These are phyloP conservation scores for Pachyrhynchus sulphureomaculatus DNA, from an alignment of 1,140 invertebrate species.

Conservation along the genomic window DNA sequence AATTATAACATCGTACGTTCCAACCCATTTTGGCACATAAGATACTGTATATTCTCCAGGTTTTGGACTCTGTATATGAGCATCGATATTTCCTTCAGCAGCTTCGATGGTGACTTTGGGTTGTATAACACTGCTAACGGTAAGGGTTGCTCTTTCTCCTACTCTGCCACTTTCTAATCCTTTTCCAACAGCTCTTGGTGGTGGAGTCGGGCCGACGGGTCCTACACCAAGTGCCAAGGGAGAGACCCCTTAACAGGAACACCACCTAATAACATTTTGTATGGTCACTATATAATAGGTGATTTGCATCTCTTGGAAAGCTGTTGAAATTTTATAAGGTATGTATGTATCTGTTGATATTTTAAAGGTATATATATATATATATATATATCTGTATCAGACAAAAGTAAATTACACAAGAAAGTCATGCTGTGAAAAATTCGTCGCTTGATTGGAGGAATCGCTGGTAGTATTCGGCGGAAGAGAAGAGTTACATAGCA, in stretches of 20 bases:
- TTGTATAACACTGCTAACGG: conserved; percentile 62
- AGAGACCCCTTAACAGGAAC: conserved; percentile 61
- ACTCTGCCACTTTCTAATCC: conserved; percentile 69
- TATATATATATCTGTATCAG: too few relatives aligned
- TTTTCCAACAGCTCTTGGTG: conserved; percentile 59
- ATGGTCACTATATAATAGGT: too few relatives aligned
- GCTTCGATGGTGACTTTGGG: conserved; percentile 52
- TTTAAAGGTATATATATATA: too few relatives aligned
- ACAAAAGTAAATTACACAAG: too few relatives aligned
- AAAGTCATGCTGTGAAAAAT: too few relatives aligned
- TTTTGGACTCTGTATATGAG: conserved; percentile 48
- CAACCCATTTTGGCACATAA: conserved; percentile 70
- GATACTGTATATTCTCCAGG: conserved; percentile 57
- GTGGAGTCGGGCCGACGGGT: conserved; percentile 48
- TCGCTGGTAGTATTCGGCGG: too few relatives aligned
- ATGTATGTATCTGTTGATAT: too few relatives aligned
- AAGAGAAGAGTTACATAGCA: too few relatives aligned
- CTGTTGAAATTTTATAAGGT: too few relatives aligned
- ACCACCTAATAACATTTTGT: conserved; percentile 55
- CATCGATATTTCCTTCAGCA: conserved; percentile 48
- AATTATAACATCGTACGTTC: conserved; percentile 68
- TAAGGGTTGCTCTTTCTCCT: conserved; percentile 72
- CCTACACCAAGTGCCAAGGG: conserved; percentile 62
- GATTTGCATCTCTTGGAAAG: too few relatives aligned
- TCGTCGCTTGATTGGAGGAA: too few relatives aligned